Evolutionary conservation across 2,797 vertebrate species (phyloP).

Genomic region (Paramormyrops hopkinsi): DNA sequence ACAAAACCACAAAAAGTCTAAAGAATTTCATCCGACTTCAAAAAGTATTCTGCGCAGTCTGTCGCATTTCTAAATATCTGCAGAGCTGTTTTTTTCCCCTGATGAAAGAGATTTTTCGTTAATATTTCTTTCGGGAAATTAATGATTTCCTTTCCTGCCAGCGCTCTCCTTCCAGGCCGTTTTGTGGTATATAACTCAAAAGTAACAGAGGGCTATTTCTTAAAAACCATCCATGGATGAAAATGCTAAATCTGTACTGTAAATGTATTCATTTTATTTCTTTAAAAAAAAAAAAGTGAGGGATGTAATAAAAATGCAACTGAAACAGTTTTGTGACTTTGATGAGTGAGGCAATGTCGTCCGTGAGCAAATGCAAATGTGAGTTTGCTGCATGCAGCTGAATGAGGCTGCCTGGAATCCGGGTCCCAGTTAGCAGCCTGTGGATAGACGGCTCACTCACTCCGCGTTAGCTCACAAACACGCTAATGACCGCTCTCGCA

Average conservation of each 20-base stretch:
- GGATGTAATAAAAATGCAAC: background rate
- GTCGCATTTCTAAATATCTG: background rate
- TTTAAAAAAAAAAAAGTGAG: background rate
- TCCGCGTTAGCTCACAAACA: constrained; percentile 49
- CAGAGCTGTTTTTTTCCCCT: background rate
- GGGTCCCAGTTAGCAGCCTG: constrained; percentile 18
- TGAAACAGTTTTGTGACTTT: background rate
- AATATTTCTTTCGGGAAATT: background rate
- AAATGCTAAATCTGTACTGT: constrained; percentile 1
- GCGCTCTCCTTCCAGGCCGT: background rate
- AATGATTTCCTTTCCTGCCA: background rate
- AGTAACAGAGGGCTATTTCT: background rate
- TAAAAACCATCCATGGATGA: constrained; percentile 6
- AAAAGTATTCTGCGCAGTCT: background rate
- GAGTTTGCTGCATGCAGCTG: constrained; percentile 3
- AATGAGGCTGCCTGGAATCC: background rate
- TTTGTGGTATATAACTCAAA: background rate
- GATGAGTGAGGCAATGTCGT: background rate
- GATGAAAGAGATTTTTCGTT: background rate
- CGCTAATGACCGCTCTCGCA: constrained; percentile 42
- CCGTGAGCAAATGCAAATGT: background rate
- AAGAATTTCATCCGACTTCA: background rate
- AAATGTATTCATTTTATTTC: constrained; percentile 7
- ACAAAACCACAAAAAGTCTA: background rate
- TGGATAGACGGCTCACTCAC: constrained; percentile 60